These are phyloP conservation scores for Oenanthe oenanthe DNA, from an alignment of 2,113 vertebrate genomes.

Conservation along the genomic window DNA sequence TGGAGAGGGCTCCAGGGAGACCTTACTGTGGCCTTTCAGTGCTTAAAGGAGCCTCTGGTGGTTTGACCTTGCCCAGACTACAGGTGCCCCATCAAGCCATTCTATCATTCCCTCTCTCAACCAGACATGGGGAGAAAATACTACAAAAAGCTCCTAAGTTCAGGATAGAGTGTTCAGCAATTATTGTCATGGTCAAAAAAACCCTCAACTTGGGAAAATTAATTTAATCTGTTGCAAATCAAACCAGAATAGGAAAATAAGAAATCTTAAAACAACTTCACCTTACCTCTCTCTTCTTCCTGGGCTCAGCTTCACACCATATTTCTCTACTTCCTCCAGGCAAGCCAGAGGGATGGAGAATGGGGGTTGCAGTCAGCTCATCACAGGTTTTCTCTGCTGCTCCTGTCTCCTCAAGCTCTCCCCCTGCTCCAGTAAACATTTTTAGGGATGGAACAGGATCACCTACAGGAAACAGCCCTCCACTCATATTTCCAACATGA, in stretches of 20 bases:
- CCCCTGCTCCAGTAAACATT: neutral
- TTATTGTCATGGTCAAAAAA: neutral
- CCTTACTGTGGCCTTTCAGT: neutral
- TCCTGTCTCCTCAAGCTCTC: neutral
- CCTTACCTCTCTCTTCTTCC: neutral
- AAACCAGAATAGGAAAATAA: neutral
- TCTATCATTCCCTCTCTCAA: neutral
- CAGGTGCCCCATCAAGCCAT: neutral
- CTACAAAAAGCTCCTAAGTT: rapidly evolving
- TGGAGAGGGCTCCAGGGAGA: neutral
- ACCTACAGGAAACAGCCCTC: neutral
- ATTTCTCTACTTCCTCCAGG: neutral
- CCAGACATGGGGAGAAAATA: neutral
- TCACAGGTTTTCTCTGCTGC: rapidly evolving
- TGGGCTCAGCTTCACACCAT: neutral
- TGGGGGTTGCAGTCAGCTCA: neutral
- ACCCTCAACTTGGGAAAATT: neutral
- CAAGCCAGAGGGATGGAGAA: neutral
- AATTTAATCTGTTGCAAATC: neutral
- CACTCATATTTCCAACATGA: rapidly evolving
- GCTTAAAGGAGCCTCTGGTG: neutral
- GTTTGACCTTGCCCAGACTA: neutral
- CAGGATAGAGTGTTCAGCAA: neutral
- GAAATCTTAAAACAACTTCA: neutral
- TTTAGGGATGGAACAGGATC: no score